These are phyloP conservation scores for Fistularia commersonii DNA, from an alignment of 2,797 vertebrate genomes.

Conservation along the genomic window DNA sequence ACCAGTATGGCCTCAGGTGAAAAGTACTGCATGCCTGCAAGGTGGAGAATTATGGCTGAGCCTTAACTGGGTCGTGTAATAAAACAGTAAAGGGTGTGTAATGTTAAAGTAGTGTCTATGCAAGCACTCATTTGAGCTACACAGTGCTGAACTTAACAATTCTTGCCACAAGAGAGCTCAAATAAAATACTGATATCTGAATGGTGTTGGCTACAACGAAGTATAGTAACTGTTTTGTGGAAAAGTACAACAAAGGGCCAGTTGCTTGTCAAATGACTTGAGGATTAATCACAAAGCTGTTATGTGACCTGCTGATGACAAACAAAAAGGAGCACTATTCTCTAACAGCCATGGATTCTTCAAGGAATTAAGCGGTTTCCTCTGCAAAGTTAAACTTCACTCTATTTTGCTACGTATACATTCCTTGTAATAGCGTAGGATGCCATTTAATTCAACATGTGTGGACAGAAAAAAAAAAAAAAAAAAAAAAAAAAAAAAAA, in stretches of 20 bases:
- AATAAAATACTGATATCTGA: background rate
- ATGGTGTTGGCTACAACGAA: background rate
- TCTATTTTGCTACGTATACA: background rate
- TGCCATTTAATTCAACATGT: slow-evolving; percentile 5
- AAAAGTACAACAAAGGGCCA: slow-evolving; percentile 19
- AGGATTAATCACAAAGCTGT: slow-evolving; percentile 11
- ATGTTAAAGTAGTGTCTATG: slow-evolving; percentile 28
- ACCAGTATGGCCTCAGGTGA: slow-evolving; percentile 49
- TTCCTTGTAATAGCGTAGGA: slow-evolving; percentile 1
- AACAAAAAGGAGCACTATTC: slow-evolving; percentile 9
- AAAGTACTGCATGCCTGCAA: slow-evolving; percentile 48
- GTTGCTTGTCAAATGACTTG: slow-evolving; percentile 23
- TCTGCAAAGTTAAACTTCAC: background rate
- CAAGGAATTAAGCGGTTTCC: slow-evolving; percentile 1
- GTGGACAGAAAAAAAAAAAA: slow-evolving; percentile 1
- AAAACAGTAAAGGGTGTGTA: slow-evolving; percentile 16
- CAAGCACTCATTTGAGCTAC: slow-evolving; percentile 11
- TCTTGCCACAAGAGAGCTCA: background rate
- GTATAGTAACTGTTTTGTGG: background rate
- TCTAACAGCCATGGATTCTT: background rate
- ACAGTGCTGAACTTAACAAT: background rate
- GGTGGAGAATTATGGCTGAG: slow-evolving; percentile 40
- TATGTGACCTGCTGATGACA: slow-evolving; percentile 12
- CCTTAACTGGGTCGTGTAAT: slow-evolving; percentile 39
- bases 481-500: too few relatives aligned